These are phyloP conservation scores for Ceratina calcarata DNA, from an alignment of 1,140 invertebrate genomes.

Conservation along the genomic window DNA sequence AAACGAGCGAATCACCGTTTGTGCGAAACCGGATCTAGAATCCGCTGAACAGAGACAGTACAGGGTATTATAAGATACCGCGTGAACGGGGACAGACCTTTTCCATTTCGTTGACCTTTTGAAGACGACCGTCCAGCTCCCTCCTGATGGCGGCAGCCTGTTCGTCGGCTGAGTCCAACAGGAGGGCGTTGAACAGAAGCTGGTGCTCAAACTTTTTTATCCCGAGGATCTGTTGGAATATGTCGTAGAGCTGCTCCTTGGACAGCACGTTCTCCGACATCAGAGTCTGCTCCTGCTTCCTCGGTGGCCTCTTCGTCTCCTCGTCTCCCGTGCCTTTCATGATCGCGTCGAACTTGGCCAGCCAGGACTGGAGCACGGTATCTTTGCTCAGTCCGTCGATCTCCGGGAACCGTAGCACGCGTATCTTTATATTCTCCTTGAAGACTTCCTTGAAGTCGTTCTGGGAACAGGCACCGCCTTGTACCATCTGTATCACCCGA, in stretches of 20 bases:
- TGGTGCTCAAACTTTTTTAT: conserved; percentile 99
- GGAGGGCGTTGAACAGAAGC: conserved; percentile 98
- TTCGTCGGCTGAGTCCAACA: conserved; percentile 99
- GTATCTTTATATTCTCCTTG: conserved; percentile 97
- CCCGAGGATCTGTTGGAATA: conserved; percentile 99
- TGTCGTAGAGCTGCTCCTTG: conserved; percentile 99
- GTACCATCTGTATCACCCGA: conserved; percentile 96
- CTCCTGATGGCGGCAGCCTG: conserved; percentile 99
- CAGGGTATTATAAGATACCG: too few relatives aligned
- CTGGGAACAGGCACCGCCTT: conserved; percentile 97
- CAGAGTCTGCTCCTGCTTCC: conserved; percentile 92
- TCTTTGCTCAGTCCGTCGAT: conserved; percentile 99
- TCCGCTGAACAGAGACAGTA: too few relatives aligned
- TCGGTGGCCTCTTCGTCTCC: conserved; percentile 91
- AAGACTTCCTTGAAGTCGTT: conserved; percentile 99
- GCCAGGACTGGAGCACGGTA: conserved; percentile 98
- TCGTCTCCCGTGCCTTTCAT: conserved; percentile 96
- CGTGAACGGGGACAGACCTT: conserved; percentile 82
- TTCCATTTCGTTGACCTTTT: conserved; percentile 98
- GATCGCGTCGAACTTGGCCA: conserved; percentile 99
- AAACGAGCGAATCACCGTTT: conserved; percentile 13
- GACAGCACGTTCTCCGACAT: conserved; percentile 95
- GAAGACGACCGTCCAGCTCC: conserved; percentile 98
- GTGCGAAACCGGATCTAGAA: too few relatives aligned
- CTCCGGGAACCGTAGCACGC: conserved; percentile 97